A percentile compares a stretch with the other conserved stretches of the same genome.
phyloP scores from a whole-genome alignment of 2,113 vertebrate species.

The Morphnarchus princeps region DNA sequence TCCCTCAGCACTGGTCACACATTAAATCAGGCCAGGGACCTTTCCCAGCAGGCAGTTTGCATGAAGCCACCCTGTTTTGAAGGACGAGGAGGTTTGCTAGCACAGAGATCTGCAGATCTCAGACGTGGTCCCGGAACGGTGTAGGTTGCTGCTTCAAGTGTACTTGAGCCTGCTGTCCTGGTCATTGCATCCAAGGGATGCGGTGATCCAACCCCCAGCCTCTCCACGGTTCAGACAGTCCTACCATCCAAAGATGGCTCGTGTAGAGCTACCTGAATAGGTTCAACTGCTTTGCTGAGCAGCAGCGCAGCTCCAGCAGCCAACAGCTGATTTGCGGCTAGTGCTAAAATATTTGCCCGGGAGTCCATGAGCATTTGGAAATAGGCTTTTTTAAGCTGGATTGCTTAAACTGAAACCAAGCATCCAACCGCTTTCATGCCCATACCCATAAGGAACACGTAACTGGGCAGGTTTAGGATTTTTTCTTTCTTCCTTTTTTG shows the following conservation, averaged over 20 bases:
- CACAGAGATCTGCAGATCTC: background rate
- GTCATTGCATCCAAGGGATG: background rate
- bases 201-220: background rate
- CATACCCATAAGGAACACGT: background rate
- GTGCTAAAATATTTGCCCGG: background rate
- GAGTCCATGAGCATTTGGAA: background rate
- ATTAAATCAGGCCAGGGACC: background rate
- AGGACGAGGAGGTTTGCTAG: background rate
- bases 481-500: background rate
- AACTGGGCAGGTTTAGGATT: background rate
- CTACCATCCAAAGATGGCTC: background rate
- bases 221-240: background rate
- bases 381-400: background rate
- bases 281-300: background rate
- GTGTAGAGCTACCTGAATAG: background rate
- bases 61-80: background rate
- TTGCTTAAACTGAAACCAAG: background rate
- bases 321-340: background rate
- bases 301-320: background rate
- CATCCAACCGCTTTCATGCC: background rate
- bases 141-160: background rate
- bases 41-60: background rate
- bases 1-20: background rate
- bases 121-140: fast-evolving
- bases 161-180: background rate